Base-by-base conservation (phyloP, 2,888 invertebrate species). In the Harpalus rubripes region DNA sequence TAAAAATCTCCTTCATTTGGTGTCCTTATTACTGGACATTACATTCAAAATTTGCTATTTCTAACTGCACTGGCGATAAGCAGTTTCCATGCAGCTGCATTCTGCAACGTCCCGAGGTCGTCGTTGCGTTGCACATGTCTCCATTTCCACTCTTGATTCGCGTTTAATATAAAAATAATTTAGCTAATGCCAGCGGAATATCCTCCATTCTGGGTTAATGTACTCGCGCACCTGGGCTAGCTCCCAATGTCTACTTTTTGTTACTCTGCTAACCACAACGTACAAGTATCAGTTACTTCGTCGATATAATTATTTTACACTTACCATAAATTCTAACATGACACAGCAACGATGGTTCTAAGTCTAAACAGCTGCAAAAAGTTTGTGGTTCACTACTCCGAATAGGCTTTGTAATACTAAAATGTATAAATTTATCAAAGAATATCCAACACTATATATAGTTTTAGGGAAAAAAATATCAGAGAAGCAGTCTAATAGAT, bases 81-180 rank as follows among this genome's bases (percentile, higher is more conserved):
- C 32, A 32, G 32, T 5, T 32, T 32, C 5, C 32, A 3, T 32
- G 32, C 32, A 32, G 32, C 32, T 32, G 32, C 32, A 32, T 32
- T 32, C 32, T 32, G 32, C 32, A 32, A 32, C 32, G 44, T 52
- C 44, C 63, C 12, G 18, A 63, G 18, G 68, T 32, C 32, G 39
- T 68, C 15, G n/a, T 39, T 65, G 65, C 72, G n/a, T 32, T 68
- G 68, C 72, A 74, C 72, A 74, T 74, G 72, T 74, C 44, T 74
- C 72, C 72, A 74, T 74, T 74, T 74, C 68, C 72, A 74, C 16
- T 41, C 26, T 18, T 74, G 72, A 74, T 59, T 78, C 78, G 56
- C 78, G 78, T 78, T 78, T 78, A 78, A 78, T 78, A 78, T 58
- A 78, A 78, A 58, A 78, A 59, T 78, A 78, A 78, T 78, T 78